Evolutionary conservation across 1,140 invertebrate species (phyloP), one percentile per base, ranked within the genome.

Genomic region (Drosophila albomicans): DNA sequence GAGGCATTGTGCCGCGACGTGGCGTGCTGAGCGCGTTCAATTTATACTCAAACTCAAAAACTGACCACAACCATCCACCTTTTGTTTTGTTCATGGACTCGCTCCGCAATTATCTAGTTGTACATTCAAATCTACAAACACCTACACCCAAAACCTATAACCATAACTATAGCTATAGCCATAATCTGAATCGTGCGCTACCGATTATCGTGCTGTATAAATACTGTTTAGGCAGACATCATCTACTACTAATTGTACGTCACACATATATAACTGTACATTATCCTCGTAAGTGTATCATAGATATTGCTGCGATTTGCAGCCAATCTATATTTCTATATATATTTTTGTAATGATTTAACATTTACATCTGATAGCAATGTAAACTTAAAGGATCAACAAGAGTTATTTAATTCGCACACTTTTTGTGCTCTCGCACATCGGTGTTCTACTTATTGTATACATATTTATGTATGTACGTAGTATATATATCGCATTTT

Each of bases 321-420:
- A 38, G 30, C 10, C 28, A 15, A n/a, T 58, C 11, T 72, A 57
- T 28, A 52, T 10, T 35, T 20, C 54, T 46, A 82, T 80, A 65
- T 75, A 81, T 75, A 82, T 89, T 88, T 87, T 84, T 89, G 70
- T 87, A 88, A 80, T 81, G 78, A 66, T 51, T 88, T 88, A 88
- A 88, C 77, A 79, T 65, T 67, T 43, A 43, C 41, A 67, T 73
- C 38, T 32, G n/a, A 41, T 72, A 63, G 45, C 35, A 57, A 49
- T 38, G 54, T 62, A 56, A 20, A 11, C 5, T 54, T n/a, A 67
- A 73, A 16, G 30, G 20, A 69, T 20, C 30, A 16, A 69, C 5
- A n/a, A 35, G 6, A 54, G 6, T 68, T 74, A 49, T 48, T 48
- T 56, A 48, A 46, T 20, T 38, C 35, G 32, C 64, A 68, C 71